Evolutionary conservation across 2,113 vertebrate genomes (phyloP).

Genomic region (human (Homo sapiens)): GRCh38 chr11:69922001-69922500

Average conservation of each 20-base stretch:
- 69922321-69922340: neutral
- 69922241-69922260: neutral
- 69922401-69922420: neutral
- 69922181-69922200: too few relatives aligned
- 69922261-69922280: neutral
- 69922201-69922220: rapidly evolving
- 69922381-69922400: rapidly evolving
- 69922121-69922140: neutral
- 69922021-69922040: neutral
- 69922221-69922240: too few relatives aligned
- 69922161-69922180: rapidly evolving
- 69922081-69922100: rapidly evolving
- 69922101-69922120: neutral
- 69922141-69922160: rapidly evolving
- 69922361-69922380: rapidly evolving
- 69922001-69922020: neutral
- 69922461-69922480: neutral
- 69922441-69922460: neutral
- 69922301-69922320: neutral
- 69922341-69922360: neutral
- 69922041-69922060: neutral
- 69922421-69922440: neutral
- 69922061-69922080: neutral
- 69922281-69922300: neutral
- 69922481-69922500: neutral